These are phyloP conservation scores for Onchidella celtica DNA, from an alignment of 2,888 invertebrate species.

Conservation along the genomic window DNA sequence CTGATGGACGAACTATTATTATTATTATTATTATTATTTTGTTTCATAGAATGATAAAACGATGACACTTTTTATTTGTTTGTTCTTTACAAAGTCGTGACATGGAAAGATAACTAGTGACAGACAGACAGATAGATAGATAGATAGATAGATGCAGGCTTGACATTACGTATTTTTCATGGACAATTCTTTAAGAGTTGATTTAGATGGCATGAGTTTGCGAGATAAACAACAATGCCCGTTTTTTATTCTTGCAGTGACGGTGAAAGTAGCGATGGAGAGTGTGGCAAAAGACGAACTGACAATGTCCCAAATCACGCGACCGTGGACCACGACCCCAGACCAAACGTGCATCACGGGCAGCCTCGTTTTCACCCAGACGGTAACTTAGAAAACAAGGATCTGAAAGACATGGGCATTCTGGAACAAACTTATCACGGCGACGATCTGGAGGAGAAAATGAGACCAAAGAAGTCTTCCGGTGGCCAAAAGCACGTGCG, in stretches of 20 bases:
- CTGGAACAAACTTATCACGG: constrained; percentile 26
- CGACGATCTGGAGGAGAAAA: constrained; percentile 35
- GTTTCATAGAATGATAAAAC: too few relatives aligned
- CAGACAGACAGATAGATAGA: too few relatives aligned
- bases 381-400: neutral
- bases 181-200: too few relatives aligned
- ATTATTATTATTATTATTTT: too few relatives aligned
- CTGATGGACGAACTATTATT: too few relatives aligned
- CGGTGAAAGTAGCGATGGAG: constrained; percentile 35
- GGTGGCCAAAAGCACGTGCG: constrained; percentile 61
- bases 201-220: too few relatives aligned
- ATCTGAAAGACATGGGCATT: constrained; percentile 22
- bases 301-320: constrained; percentile 10
- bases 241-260: constrained; percentile 35
- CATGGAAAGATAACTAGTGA: too few relatives aligned
- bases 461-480: constrained; percentile 18
- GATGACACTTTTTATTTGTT: too few relatives aligned
- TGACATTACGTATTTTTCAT: too few relatives aligned
- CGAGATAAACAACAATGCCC: too few relatives aligned
- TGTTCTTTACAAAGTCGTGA: too few relatives aligned
- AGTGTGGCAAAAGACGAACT: neutral
- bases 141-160: too few relatives aligned
- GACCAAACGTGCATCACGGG: neutral
- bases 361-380: constrained; percentile 22
- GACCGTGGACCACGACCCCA: neutral